Conservation (phyloP, 2,888 invertebrate genomes). For the Tachystola acroxantha region DNA sequence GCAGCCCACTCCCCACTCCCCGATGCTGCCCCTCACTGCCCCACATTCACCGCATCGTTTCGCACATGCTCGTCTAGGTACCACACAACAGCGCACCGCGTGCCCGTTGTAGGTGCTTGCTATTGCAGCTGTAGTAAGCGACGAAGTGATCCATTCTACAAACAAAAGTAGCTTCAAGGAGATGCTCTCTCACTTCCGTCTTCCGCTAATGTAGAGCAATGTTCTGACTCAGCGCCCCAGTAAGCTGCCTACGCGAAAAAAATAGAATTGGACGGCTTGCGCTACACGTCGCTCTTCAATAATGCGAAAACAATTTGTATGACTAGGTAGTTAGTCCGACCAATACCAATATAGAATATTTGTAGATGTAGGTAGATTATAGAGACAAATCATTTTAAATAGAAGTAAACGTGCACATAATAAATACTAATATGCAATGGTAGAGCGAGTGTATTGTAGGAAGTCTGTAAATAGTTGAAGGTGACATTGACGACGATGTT, state of each 20-base stretch:
- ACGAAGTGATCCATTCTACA: not conserved
- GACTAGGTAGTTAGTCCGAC: too few relatives aligned
- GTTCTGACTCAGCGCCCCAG: not conserved
- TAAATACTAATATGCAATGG: too few relatives aligned
- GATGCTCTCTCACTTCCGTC: not conserved
- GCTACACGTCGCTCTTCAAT: not conserved
- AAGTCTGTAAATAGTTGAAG: constrained; percentile 47
- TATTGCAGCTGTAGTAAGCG: not conserved
- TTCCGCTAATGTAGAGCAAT: not conserved
- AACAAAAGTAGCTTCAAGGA: not conserved
- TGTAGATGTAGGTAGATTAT: not conserved
- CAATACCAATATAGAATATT: not conserved
- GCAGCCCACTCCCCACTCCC: constrained; percentile 50
- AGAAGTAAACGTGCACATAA: too few relatives aligned
- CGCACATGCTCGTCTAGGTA: constrained; percentile 29
- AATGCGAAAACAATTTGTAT: not conserved
- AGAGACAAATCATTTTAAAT: too few relatives aligned
- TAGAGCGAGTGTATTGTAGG: too few relatives aligned
- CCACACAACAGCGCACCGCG: constrained; percentile 29
- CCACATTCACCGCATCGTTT: constrained; percentile 73
- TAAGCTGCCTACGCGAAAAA: not conserved
- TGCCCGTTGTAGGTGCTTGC: not conserved
- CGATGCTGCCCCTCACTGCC: constrained; percentile 65
- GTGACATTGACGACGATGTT: constrained; percentile 57
- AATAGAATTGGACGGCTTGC: too few relatives aligned